These are phyloP conservation scores for Xestia sexstrigata DNA, from an alignment of 2,888 invertebrate species.

Conservation along the genomic window DNA sequence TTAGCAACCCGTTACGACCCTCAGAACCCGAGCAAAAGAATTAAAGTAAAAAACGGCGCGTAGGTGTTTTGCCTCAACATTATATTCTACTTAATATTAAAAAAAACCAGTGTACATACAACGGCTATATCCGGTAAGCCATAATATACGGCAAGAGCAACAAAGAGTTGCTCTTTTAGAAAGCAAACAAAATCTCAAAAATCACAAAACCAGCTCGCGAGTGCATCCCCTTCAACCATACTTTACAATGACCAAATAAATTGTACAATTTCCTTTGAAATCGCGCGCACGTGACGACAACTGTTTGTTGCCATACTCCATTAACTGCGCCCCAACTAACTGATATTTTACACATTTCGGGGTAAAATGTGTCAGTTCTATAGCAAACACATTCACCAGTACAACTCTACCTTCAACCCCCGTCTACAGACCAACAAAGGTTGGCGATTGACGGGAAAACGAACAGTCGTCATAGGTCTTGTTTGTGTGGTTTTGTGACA, in stretches of 20 bases:
- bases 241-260: constrained; percentile 66
- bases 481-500: constrained; percentile 68
- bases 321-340: constrained; percentile 77
- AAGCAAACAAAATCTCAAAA: constrained; percentile 3
- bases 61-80: background rate
- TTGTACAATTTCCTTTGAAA: constrained; percentile 71
- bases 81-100: too few relatives aligned
- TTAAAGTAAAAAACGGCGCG: too few relatives aligned
- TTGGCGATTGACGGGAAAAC: background rate
- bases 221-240: constrained; percentile 30
- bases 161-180: background rate
- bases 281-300: constrained; percentile 78
- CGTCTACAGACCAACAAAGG: constrained; percentile 9
- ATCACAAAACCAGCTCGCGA: constrained; percentile 4
- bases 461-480: constrained; percentile 58
- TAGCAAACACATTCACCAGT: constrained; percentile 69
- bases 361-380: constrained; percentile 79
- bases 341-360: constrained; percentile 76
- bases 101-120: too few relatives aligned
- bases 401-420: constrained; percentile 66
- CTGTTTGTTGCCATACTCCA: constrained; percentile 79
- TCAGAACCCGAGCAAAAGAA: background rate
- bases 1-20: too few relatives aligned
- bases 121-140: background rate
- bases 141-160: too few relatives aligned